Conservation (phyloP, 2,113 vertebrate species). For the Argyrosomus japonicus region DNA sequence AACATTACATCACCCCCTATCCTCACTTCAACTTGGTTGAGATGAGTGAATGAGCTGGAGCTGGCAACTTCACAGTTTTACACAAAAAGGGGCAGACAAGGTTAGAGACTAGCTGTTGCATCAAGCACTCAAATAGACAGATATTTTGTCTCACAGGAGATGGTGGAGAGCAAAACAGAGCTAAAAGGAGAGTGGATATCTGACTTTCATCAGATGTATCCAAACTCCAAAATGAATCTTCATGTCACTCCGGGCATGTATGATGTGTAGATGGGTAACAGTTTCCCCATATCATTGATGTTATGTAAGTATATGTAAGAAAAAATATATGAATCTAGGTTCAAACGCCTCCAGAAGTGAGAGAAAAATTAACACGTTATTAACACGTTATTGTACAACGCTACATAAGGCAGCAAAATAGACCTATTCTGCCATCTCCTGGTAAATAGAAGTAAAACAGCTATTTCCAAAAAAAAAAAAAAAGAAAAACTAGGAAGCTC, state of each 20-base stretch:
- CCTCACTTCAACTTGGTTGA: not conserved
- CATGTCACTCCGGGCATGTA: no score
- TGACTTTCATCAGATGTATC: not conserved
- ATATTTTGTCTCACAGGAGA: not conserved
- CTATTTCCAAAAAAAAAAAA: not conserved
- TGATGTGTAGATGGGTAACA: not conserved
- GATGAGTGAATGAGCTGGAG: not conserved
- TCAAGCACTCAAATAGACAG: not conserved
- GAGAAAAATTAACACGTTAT: no score
- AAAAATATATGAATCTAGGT: not conserved
- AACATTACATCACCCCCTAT: not conserved
- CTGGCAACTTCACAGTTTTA: not conserved
- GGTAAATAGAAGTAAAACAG: conserved; percentile 31
- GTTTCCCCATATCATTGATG: not conserved
- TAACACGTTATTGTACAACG: not conserved
- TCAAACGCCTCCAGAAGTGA: not conserved
- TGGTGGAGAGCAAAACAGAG: not conserved
- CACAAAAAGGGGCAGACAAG: not conserved
- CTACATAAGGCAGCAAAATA: not conserved
- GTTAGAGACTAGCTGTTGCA: not conserved
- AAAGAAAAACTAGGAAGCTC: not conserved
- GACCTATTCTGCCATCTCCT: conserved; percentile 46
- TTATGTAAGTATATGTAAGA: not conserved
- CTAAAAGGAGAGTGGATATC: not conserved
- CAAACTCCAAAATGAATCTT: not conserved